These are phyloP conservation scores for Sepiola atlantica DNA, from an alignment of 2,888 invertebrate genomes.

Conservation along the genomic window DNA sequence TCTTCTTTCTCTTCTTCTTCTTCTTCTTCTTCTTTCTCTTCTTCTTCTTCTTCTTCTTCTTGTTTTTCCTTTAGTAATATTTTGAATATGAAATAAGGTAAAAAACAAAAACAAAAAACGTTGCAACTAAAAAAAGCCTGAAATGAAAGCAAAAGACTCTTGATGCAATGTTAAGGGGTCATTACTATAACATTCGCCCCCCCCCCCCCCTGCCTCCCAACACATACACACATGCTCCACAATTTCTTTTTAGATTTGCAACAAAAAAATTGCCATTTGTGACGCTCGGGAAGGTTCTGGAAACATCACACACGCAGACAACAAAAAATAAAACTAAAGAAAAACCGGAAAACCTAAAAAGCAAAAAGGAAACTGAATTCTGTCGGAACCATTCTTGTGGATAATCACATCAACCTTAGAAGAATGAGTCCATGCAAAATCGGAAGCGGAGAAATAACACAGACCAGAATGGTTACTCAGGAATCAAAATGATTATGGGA, in stretches of 20 bases:
- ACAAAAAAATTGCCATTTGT: neutral
- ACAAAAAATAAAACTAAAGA: no score
- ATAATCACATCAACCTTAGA: neutral
- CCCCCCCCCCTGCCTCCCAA: no score
- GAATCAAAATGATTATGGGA: neutral
- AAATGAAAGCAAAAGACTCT: neutral
- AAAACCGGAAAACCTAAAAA: no score
- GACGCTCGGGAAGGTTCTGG: neutral
- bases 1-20: no score
- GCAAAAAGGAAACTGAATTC: neutral
- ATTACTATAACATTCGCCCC: neutral
- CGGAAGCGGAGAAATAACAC: neutral
- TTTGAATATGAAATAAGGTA: no score
- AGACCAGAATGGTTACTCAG: neutral
- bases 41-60: no score
- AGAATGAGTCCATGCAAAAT: neutral
- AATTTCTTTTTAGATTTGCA: neutral
- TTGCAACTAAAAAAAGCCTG: no score
- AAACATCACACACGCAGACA: no score
- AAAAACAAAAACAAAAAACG: no score
- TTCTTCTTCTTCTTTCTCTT: no score
- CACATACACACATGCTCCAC: no score
- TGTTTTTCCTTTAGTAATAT: no score
- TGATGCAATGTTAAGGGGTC: neutral
- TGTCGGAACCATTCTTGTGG: neutral